Base-by-base conservation (phyloP, 2,888 invertebrate species). In the Halictus quadricinctus region DNA sequence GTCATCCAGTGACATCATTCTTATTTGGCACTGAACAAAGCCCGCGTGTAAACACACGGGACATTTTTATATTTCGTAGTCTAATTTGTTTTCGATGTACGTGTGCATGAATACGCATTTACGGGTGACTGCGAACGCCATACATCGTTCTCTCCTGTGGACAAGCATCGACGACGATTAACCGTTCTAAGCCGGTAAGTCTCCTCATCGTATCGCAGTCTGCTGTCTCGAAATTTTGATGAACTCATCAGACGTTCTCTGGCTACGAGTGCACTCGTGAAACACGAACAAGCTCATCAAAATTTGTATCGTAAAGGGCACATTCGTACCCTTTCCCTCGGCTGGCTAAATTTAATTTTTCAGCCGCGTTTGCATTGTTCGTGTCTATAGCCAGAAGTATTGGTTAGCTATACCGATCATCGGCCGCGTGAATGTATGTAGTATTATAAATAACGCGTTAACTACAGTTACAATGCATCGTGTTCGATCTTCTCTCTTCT, bases 1-100 rank as follows among this genome's bases (percentile, higher is more conserved):
- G 87, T 88, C 83, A 80, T 76, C 69, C 76, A 81, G 69, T 85
- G 87, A 88, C 88, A 84, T 88, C 88, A 85, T 85, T 87, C 72
- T 88, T 88, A 88, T 88, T 88, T 88, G 74, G 80, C 79, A 75
- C 81, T 50, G 50, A 81, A 80, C 64, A 69, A 76, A 21, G 25
- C 77, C 43, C 64, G 73, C 54, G 60, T 76, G 74, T 79, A 80
- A 77, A 72, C 72, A 78, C 50, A 48, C 79, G 46, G 43, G 25
- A 50, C 74, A 66, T 77, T 74, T 74, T 85, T 80, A 79, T 58
- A 77, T 66, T 83, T 77, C 58, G 58, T 83, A 66, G 54, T 84
- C 60, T 64, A 83, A 76, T 85, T 83, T 76, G 54, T 75, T 80
- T 81, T 60, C 36, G 43, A 54, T 70, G 75, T 79, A 18, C 46